These are phyloP conservation scores for Brachyhypopomus occidentalis DNA, from an alignment of 2,113 vertebrate species.

Conservation along the genomic window DNA sequence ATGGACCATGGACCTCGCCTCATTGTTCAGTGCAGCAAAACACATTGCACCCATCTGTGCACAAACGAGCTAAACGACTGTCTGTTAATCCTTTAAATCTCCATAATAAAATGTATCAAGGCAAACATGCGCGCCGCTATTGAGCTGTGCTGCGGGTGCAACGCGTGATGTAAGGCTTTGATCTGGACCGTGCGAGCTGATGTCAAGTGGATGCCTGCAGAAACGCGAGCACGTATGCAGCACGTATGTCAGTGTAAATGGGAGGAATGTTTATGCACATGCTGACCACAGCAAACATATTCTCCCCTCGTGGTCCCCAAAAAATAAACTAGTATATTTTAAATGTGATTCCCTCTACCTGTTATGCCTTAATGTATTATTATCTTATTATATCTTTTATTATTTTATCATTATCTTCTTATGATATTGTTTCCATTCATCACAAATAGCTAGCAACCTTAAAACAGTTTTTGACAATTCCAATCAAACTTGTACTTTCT, in stretches of 20 bases:
- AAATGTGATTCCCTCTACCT: slow-evolving; percentile 3
- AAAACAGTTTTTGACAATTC: background rate
- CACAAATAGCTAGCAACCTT: slow-evolving; percentile 8
- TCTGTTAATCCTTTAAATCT: slow-evolving; percentile 26
- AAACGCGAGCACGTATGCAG: background rate
- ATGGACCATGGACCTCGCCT: slow-evolving; percentile 32
- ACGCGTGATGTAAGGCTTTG: background rate
- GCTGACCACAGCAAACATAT: background rate
- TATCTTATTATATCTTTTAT: no score
- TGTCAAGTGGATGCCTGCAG: background rate
- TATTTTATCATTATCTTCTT: no score
- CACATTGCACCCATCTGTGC: slow-evolving; percentile 9
- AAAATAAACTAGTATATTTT: slow-evolving; percentile 21
- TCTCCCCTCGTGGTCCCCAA: background rate
- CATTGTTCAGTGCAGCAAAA: slow-evolving; percentile 30
- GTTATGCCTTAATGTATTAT: slow-evolving; percentile 9
- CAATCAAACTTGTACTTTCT: background rate
- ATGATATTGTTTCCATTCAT: slow-evolving; percentile 1
- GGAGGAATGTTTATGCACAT: background rate
- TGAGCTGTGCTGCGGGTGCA: slow-evolving; percentile 14
- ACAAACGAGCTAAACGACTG: slow-evolving; percentile 24
- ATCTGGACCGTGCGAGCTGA: slow-evolving; percentile 6
- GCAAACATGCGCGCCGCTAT: slow-evolving; percentile 29
- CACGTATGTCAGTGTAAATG: background rate
- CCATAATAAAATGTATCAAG: slow-evolving; percentile 27